Evolutionary conservation across 2,113 vertebrate species (phyloP).

Genomic region (Limanda limanda): DNA sequence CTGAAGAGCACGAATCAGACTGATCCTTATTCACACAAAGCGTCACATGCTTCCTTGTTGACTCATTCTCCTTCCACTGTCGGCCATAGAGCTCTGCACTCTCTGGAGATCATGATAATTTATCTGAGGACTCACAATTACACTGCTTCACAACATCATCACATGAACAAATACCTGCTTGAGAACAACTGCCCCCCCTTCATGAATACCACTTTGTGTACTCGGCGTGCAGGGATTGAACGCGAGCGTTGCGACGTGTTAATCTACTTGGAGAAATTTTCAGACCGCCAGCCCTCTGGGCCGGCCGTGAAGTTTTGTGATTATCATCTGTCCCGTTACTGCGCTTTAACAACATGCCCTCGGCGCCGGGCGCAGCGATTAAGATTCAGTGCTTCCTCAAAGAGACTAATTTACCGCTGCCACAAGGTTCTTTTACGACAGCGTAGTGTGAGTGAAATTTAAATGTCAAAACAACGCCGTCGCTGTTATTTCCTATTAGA

Average conservation of each 20-base stretch:
- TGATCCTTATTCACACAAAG: constrained; percentile 58
- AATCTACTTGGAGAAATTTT: constrained; percentile 29
- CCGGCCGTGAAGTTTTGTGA: constrained; percentile 38
- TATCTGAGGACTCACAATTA: background rate
- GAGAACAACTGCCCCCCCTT: constrained; percentile 13
- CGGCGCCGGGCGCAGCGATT: constrained; percentile 26
- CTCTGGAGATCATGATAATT: constrained; percentile 27
- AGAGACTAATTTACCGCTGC: constrained; percentile 51
- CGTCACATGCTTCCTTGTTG: constrained; percentile 41
- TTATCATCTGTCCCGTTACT: constrained; percentile 49
- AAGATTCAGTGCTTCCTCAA: constrained; percentile 38
- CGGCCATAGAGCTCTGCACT: constrained; percentile 6
- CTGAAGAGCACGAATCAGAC: constrained; percentile 44
- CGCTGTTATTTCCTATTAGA: constrained; percentile 25
- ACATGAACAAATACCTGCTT: constrained; percentile 25
- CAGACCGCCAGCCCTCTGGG: constrained; percentile 42
- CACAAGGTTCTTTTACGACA: constrained; percentile 39
- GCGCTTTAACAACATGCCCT: constrained; percentile 42
- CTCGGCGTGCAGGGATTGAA: background rate
- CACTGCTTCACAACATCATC: constrained; percentile 4
- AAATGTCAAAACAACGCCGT: constrained; percentile 55
- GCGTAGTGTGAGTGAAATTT: constrained; percentile 37
- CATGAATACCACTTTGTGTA: constrained; percentile 7
- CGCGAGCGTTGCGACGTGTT: constrained; percentile 22
- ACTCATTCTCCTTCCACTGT: too few species aligned